Evolutionary conservation across 1,140 invertebrate species (phyloP), one percentile per base, ranked within the genome.

Genomic region (Littorina saxatilis): DNA sequence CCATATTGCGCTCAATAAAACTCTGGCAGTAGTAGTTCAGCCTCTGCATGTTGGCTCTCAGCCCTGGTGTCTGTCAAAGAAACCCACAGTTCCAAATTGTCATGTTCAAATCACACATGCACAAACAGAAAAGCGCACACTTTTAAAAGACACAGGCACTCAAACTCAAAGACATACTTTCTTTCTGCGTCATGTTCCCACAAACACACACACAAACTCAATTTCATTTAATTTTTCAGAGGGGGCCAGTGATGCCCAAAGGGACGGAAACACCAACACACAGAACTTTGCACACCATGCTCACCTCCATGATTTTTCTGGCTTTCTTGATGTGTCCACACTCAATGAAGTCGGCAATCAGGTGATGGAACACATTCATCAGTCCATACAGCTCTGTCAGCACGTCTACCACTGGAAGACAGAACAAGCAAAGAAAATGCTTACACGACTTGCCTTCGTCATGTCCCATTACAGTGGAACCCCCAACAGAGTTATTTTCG

Each of bases 301-400:
- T 76, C 63, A 90, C 89, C 81, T 96, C 95, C 11, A 98, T 91
- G 82, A 98, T 96, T 90, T 96, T 96, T 63, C 95, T 93, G 0
- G 96, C 96, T 90, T 97, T 96, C 68, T 95, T 92, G 32, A 96
- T 88, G 63, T 95, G 93, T 1, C 95, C 95, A 86, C 95, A 96
- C 87, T 97, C 96, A 15, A 97, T 93, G 90, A 97, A 97, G 1
- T 94, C 94, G 79, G 96, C 94, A 5, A 96, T 95, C 72, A 98
- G 92, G 89, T 97, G 96, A 87, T 96, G 96, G 1, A 97, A 92
- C 81, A 96, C 95, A 87, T 96, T 96, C 29, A 96, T 94, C 92
- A 97, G 96, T 11, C 96, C 96, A 82, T 96, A 95, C 79, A 96
- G 93, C 79, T 94, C 91, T 0, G 95, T 96, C 81, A 95, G 95